Conservation (phyloP, 1,140 invertebrate species). For the Drosophila parvula region DNA sequence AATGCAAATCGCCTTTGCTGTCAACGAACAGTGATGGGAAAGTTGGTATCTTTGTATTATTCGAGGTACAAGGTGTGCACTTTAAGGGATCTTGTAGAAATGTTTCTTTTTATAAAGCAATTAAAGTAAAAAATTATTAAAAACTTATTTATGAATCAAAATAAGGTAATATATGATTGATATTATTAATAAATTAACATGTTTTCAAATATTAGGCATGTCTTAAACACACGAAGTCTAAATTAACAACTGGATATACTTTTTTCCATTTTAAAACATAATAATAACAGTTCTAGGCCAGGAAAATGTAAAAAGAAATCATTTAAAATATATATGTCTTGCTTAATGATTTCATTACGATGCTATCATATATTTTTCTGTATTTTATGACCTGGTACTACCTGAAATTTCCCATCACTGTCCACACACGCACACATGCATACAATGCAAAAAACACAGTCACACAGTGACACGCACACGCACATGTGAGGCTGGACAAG, state of each 20-base stretch:
- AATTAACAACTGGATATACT: neutral
- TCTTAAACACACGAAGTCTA: no score
- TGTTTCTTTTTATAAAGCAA: neutral
- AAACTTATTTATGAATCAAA: neutral
- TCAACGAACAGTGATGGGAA: constrained; percentile 20
- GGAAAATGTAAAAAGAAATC: no score
- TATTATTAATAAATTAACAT: no score
- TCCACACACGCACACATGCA: constrained; percentile 1
- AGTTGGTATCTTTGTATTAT: neutral
- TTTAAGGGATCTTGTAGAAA: no score
- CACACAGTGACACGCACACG: constrained; percentile 1
- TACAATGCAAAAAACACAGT: neutral
- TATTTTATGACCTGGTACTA: neutral
- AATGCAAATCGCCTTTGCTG: constrained; percentile 72
- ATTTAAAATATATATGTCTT: no score
- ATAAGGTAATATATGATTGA: neutral
- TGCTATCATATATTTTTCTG: neutral
- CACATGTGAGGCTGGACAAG: constrained; percentile 40
- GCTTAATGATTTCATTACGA: neutral
- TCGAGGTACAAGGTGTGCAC: neutral
- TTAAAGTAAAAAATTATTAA: neutral
- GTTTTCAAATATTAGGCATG: no score
- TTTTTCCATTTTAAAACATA: neutral
- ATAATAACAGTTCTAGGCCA: no score
- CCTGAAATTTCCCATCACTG: constrained; percentile 12